Conservation (phyloP, 2,797 vertebrate genomes). For the Chiloscyllium punctatum region DNA sequence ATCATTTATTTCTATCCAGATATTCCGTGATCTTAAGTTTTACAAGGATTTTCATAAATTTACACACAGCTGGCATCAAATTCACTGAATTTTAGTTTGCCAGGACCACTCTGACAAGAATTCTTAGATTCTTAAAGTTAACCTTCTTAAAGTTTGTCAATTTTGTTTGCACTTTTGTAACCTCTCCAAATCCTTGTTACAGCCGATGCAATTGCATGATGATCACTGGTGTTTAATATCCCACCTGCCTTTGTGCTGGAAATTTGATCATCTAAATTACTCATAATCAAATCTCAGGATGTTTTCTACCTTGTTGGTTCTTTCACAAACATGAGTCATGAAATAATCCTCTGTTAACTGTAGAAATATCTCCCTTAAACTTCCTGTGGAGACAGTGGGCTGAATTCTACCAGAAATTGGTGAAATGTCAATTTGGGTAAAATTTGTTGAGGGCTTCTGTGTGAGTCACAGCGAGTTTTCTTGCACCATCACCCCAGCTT, state of each 20-base stretch:
- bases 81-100: not conserved
- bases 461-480: no score
- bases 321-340: not conserved
- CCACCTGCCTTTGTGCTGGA: not conserved
- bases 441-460: no score
- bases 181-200: not conserved
- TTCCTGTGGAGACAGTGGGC: not conserved
- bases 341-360: not conserved
- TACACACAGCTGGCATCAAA: not conserved
- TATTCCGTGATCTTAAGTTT: not conserved
- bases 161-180: not conserved
- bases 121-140: not conserved
- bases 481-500: no score
- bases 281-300: not conserved
- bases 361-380: not conserved
- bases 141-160: not conserved
- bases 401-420: no score
- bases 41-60: not conserved
- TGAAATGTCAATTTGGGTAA: no score
- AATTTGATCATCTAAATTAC: not conserved
- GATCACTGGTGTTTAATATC: not conserved
- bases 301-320: not conserved
- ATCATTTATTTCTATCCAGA: not conserved
- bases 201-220: not conserved
- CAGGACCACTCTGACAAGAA: not conserved